phyloP scores from a whole-genome alignment of 2,888 invertebrate genomes.

The Pyrochroa serraticornis region DNA sequence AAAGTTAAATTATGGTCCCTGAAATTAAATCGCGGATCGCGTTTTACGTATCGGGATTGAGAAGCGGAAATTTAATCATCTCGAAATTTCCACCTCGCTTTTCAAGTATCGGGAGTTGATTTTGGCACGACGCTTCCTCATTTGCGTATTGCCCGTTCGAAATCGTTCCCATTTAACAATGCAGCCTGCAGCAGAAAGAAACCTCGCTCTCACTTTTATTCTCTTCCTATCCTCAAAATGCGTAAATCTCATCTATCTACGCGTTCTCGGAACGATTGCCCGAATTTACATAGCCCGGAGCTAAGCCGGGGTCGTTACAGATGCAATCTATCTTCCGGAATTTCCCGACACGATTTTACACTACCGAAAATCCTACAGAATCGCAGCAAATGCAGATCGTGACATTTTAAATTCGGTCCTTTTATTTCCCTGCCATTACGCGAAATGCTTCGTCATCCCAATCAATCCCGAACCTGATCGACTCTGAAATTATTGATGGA shows the following conservation, averaged over 20 bases:
- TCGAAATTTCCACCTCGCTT: no score
- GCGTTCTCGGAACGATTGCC: conserved; percentile 31
- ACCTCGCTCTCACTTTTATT: no score
- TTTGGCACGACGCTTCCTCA: no score
- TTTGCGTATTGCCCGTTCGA: no score
- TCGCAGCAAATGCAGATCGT: conserved; percentile 29
- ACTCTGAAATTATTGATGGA: neutral
- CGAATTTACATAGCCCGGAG: conserved; percentile 35
- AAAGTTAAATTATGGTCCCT: no score
- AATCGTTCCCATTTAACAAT: no score
- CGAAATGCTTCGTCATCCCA: neutral
- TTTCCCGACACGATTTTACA: conserved; percentile 32
- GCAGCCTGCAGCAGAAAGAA: no score
- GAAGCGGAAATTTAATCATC: no score
- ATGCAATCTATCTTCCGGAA: conserved; percentile 28
- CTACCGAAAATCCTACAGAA: conserved; percentile 28
- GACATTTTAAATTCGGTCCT: conserved; percentile 29
- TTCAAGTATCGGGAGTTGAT: no score
- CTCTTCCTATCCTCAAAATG: neutral
- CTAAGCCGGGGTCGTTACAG: conserved; percentile 31
- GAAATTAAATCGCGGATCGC: no score
- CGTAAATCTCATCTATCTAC: conserved; percentile 26
- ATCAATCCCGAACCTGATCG: neutral
- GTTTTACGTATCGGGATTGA: no score
- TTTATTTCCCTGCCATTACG: conserved; percentile 24